phyloP scores from a whole-genome alignment of 2,888 invertebrate genomes.

The Erannis defoliaria region DNA sequence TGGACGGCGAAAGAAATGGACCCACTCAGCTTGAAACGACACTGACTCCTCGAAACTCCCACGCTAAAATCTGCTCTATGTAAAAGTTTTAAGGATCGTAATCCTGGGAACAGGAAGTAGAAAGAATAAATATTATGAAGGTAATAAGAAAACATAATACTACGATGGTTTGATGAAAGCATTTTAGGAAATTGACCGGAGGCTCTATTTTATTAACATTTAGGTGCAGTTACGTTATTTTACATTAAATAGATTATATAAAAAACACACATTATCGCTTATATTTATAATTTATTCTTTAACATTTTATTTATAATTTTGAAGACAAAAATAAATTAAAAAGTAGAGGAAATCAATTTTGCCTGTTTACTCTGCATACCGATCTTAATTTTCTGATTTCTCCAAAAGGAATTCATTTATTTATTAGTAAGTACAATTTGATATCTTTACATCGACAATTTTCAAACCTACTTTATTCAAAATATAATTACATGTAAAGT shows the following conservation, averaged over 20 bases:
- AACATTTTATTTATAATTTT: no score
- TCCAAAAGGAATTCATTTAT: no score
- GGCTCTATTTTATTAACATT: conserved; percentile 54
- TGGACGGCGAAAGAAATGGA: conserved; percentile 84
- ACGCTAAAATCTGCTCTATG: conserved; percentile 56
- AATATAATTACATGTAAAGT: no score
- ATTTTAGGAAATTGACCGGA: conserved; percentile 73
- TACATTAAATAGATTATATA: background rate
- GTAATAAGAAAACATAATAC: conserved; percentile 77
- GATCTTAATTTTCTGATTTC: no score
- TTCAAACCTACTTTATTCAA: no score
- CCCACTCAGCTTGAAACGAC: conserved; percentile 75
- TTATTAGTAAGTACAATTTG: no score
- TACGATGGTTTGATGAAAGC: conserved; percentile 71
- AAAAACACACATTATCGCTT: no score
- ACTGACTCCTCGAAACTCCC: conserved; percentile 50
- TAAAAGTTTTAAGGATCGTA: conserved; percentile 51
- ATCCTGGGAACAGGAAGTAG: conserved; percentile 44
- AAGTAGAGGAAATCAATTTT: no score
- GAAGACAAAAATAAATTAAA: no score
- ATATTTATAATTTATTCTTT: no score
- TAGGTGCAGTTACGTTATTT: conserved; percentile 28
- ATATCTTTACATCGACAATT: no score
- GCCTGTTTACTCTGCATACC: no score
- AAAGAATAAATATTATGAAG: conserved; percentile 74